Evolutionary conservation across 53 echinoderm and acorn worm species (phyloP), one percentile per base, ranked within the genome.

Genomic region (Hippasteria phrygiana): DNA sequence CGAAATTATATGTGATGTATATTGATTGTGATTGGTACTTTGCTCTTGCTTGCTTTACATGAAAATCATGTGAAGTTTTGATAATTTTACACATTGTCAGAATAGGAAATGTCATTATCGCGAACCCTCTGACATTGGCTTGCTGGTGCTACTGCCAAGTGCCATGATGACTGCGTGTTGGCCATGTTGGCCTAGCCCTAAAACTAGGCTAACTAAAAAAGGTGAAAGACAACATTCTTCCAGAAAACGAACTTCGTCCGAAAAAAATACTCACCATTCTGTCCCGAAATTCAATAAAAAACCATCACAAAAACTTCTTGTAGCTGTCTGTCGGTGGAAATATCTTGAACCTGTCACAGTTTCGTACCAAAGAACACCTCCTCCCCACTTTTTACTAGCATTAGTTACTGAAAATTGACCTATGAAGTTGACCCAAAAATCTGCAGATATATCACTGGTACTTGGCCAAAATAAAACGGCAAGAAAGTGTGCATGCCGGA

Each of bases 381-480:
- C 85, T 24, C 65, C 85, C 85, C 48, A 29, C 62, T n/a, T 38
- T n/a, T n/a, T 32, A 28, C 7, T 67, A 33, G 31, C 33, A 2
- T 82, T 63, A 45, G 36, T 9, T 82, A 7, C 82, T 31, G 39
- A 47, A 37, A 75, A 75, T 75, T 71, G 85, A 85, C 85, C 85
- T 85, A 51, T 85, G 53, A 64, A 18, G 70, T 85, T 85, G 85
- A 85, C 85, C 85, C 29, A 48, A 20, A 71, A 66, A 66, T 63
- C 37, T 8, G 20, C 62, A 76, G 59, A 22, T 59, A 7, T 59
- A 3, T 5, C 71, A 51, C 70, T 85, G 85, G 85, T 85, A 51
- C 34, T 71, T 38, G 43, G 36, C 38, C 5, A 12, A 14, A n/a
- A 6, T 29, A 5, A 16, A 0, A 6, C 8, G 12, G 10, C 20